A percentile compares a stretch with the other conserved stretches of the same genome.
Evolutionary conservation across 30 jellyfish, hydroid and myxozoan species (phyloP).

Genomic region (Turritopsis dohrnii): DNA sequence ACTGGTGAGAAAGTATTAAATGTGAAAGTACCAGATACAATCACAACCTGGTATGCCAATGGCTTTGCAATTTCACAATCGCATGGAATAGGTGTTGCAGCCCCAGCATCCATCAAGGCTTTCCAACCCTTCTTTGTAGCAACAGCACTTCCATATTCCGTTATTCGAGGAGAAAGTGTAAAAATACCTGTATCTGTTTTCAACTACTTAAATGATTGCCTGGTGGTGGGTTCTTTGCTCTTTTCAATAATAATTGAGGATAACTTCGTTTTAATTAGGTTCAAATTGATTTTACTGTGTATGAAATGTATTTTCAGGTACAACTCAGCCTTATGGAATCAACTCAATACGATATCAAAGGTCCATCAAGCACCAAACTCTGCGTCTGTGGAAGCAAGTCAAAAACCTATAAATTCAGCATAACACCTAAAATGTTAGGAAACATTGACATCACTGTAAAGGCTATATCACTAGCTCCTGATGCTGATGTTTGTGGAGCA

Average conservation of each 20-base stretch:
- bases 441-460: slow-evolving; percentile 50
- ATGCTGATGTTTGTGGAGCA: slow-evolving; percentile 43
- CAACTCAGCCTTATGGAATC: slow-evolving; percentile 44
- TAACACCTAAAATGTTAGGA: slow-evolving; percentile 53
- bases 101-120: slow-evolving; percentile 57
- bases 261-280: background rate
- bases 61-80: slow-evolving; percentile 69
- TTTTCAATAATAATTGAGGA: background rate
- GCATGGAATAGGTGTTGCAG: slow-evolving; percentile 85
- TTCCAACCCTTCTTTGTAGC: slow-evolving; percentile 84
- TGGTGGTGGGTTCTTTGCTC: slow-evolving; percentile 59
- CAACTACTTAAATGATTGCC: slow-evolving; percentile 54
- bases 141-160: slow-evolving; percentile 77
- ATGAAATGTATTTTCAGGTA: slow-evolving; percentile 24
- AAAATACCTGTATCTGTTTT: slow-evolving; percentile 69
- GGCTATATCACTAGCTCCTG: slow-evolving; percentile 47
- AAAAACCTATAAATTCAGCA: slow-evolving; percentile 60
- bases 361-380: slow-evolving; percentile 27
- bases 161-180: slow-evolving; percentile 77
- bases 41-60: slow-evolving; percentile 96
- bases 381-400: slow-evolving; percentile 75
- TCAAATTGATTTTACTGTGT: background rate
- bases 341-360: slow-evolving; percentile 28
- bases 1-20: slow-evolving; percentile 62
- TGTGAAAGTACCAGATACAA: slow-evolving; percentile 86